These are phyloP conservation scores for Eupithecia subumbrata DNA, from an alignment of 2,888 invertebrate genomes.

Conservation along the genomic window DNA sequence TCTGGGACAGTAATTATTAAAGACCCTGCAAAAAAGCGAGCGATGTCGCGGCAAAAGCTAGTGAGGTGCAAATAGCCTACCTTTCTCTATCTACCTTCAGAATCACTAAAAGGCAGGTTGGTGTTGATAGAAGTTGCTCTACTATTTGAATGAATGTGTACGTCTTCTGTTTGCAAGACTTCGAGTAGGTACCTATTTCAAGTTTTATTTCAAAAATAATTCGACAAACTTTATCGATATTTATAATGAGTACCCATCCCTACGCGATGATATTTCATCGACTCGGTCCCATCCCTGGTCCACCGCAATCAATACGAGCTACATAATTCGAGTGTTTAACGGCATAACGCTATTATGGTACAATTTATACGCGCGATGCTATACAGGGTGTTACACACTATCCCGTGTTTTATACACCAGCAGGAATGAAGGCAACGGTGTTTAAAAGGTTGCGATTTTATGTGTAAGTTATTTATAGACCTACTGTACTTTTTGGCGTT, in stretches of 20 bases:
- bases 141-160: neutral
- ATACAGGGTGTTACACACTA: slow-evolving; percentile 20
- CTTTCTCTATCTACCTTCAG: neutral
- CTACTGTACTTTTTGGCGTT: no score
- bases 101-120: no score
- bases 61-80: neutral
- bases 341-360: slow-evolving; percentile 33
- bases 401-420: neutral
- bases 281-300: slow-evolving; percentile 22
- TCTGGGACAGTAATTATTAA: neutral
- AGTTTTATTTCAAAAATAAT: neutral
- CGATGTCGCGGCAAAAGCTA: neutral
- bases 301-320: slow-evolving; percentile 39
- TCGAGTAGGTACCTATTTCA: neutral
- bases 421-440: neutral
- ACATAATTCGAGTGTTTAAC: slow-evolving; percentile 38
- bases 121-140: neutral
- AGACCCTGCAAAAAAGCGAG: neutral
- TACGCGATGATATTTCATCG: slow-evolving; percentile 11
- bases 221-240: neutral
- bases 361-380: slow-evolving; percentile 17
- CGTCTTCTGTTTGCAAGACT: neutral
- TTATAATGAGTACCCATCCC: neutral
- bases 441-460: no score
- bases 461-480: no score